A percentile compares a stretch with the other conserved stretches of the same genome.
These are phyloP conservation scores for Anthrax anthrax DNA, from an alignment of 2,888 invertebrate species.

Conservation along the genomic window DNA sequence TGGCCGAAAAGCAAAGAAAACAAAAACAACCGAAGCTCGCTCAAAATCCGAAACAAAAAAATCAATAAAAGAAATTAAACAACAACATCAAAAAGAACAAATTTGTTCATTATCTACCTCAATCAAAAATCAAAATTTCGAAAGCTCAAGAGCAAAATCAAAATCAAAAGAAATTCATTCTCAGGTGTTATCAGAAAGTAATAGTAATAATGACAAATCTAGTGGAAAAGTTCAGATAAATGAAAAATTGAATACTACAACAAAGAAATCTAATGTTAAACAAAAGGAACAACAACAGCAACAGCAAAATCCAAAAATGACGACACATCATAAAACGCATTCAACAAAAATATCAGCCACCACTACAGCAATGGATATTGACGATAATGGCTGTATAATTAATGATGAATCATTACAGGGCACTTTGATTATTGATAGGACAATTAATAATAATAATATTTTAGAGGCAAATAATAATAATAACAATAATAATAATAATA, in stretches of 20 bases:
- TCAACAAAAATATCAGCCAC: too few relatives aligned
- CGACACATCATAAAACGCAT: too few relatives aligned
- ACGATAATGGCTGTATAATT: too few relatives aligned
- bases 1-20: slow-evolving; percentile 14
- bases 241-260: too few relatives aligned
- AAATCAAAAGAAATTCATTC: background rate
- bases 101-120: background rate
- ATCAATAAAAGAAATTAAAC: slow-evolving; percentile 7
- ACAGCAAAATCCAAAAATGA: background rate
- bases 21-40: slow-evolving; percentile 22
- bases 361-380: too few relatives aligned
- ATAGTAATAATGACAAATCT: background rate
- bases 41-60: slow-evolving; percentile 37
- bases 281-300: background rate
- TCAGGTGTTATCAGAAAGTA: background rate
- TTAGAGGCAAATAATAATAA: slow-evolving; percentile 4
- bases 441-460: background rate
- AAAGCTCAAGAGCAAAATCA: background rate
- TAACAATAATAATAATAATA: background rate
- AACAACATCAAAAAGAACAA: background rate
- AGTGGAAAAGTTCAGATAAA: too few relatives aligned
- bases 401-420: background rate
- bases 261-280: background rate
- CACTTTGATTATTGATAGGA: background rate
- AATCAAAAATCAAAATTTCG: background rate